Base-by-base conservation (phyloP, 2,888 invertebrate genomes). In the Pammene fasciana region DNA sequence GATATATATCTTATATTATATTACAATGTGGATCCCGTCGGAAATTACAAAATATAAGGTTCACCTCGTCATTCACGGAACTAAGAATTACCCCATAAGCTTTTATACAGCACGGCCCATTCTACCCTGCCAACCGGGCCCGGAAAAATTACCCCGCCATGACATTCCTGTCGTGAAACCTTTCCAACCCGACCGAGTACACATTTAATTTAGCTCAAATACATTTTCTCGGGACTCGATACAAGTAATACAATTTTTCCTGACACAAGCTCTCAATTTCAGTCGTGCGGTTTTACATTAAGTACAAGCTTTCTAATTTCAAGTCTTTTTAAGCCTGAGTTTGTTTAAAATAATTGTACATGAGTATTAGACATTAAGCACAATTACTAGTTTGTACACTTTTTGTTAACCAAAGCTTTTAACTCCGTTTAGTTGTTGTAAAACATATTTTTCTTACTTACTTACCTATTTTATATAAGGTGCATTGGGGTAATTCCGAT, bases 61-160 rank as follows among this genome's bases (percentile, higher is more conserved):
- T 61, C 41, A 18, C 14, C 54, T 26, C 36, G 45, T 68, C 62
- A 45, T 68, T 45, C 14, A 57, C 43, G 26, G 61, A 46, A 67
- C 48, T 57, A 64, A 62, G 36, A 56, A 68, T 64, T 50, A 68
- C 57, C 64, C 45, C 64, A 45, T 59, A 52, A 52, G 64, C 64
- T 36, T 57, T 57, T 65, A 68, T 68, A 62, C 43, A 43, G 14
- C 50, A 36, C 16, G 45, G 45, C 43, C 57, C 64, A 68, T 68
- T 68, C 56, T 59, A 68, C 57, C 68, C 68, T 64, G 56, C 64
- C 64, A 64, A 68, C 34, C 50, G 50, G 43, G 50, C 10, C 56
- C 68, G 68, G 68, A 68, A 65, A 68, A 68, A 68, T 68, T 57
- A 57, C 56, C 57, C 26, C 16, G 64, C 45, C 46, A 70, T 48